Conservation (phyloP, 2,113 vertebrate species). For the Ochotona princeps region DNA sequence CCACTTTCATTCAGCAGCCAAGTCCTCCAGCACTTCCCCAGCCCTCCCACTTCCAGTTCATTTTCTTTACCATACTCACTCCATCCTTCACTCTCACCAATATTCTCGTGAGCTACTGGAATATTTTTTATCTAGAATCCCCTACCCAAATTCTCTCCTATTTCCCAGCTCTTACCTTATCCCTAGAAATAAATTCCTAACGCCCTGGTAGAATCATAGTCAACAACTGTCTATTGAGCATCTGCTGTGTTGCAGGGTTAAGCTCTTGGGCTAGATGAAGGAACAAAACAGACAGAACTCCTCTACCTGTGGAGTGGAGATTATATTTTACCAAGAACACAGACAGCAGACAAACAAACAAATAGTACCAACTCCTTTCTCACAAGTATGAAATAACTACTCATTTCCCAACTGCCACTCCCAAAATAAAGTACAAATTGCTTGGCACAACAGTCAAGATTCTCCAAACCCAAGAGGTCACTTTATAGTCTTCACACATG, state of each 20-base stretch:
- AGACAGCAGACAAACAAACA: background rate
- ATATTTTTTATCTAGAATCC: background rate
- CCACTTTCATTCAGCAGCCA: fast-evolving
- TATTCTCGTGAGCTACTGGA: background rate
- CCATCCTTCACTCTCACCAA: background rate
- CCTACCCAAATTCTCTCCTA: background rate
- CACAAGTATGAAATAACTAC: background rate
- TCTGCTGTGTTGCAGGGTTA: background rate
- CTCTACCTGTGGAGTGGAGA: background rate
- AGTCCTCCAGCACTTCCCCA: background rate
- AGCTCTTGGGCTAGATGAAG: background rate
- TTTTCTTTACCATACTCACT: background rate
- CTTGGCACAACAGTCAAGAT: background rate
- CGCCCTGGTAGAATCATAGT: background rate
- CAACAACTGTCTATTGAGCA: background rate
- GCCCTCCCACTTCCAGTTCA: too few species aligned
- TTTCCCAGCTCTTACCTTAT: background rate
- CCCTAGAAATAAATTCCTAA: slow-evolving; percentile 19
- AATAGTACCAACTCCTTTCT: background rate
- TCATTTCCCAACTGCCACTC: background rate
- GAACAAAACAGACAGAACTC: background rate
- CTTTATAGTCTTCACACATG: background rate
- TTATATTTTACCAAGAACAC: fast-evolving
- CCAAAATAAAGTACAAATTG: background rate
- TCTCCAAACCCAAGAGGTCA: background rate